Evolutionary conservation across 2,113 vertebrate genomes (phyloP), one percentile per base, ranked within the genome.

Genomic region (Ailuropoda melanoleuca): DNA sequence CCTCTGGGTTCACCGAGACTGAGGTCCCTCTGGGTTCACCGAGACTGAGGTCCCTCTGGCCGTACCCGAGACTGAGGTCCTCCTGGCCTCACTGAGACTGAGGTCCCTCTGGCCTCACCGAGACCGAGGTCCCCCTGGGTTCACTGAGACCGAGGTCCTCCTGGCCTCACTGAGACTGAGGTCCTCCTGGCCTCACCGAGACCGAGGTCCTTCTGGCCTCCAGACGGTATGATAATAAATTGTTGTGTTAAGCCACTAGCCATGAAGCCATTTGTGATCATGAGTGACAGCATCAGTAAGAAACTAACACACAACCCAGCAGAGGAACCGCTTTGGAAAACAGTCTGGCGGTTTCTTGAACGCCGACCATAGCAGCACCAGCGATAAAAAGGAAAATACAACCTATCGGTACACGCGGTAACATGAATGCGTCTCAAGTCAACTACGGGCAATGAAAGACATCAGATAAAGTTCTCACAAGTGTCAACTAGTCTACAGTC

Each of bases 381-480:
- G 34, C 31, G 18, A 21, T 9, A 37, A 4, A 31, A 39, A 64
- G 34, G 43, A 50, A 17, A 21, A 43, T 15, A 31, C 74, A 3
- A n/a, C 23, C 23, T 7, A 1, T 4, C 0, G 37, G 8, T 1
- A 26, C 6, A 13, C 0, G 13, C 1, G 8, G 31, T 14, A 0
- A n/a, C 50, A 1, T 7, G 26, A 6, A 12, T 1, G 70, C 0
- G 8, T 14, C 18, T 29, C 2, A 17, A 8, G 68, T 31, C 18
- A n/a, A 21, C 1, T 0, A 48, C 0, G 6, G 6, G 2, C 62
- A 5, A 0, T 0, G 58, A 26, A 14, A 23, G 34, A 23, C 7
- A 15, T 74, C 70, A 43, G 70, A 23, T 6, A 14, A 64, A 31
- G 62, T 31, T 31, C 62, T 64, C 62, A 34, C 6, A n/a, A 68